Evolutionary conservation across 2,797 vertebrate species (phyloP), one percentile per base, ranked within the genome.

Genomic region (Enteromius thamalakanensis): DNA sequence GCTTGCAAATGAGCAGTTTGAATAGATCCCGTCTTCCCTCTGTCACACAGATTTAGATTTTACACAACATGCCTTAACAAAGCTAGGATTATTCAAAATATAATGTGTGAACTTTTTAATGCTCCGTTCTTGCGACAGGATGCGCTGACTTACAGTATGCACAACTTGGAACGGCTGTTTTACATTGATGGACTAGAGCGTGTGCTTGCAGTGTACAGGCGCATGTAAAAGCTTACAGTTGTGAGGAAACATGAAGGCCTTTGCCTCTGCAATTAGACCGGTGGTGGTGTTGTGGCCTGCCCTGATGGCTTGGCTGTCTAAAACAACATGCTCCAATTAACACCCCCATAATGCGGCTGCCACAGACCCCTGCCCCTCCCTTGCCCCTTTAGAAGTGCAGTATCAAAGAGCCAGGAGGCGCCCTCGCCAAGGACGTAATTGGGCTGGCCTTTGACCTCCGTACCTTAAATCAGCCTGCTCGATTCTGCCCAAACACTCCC

Each of bases 401-500:
- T 95, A 98, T 99, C 97, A 99, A 99, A 99, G 95, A 92, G 92
- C 90, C 91, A 93, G 91, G 93, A 91, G 93, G 93, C 95, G 94
- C 95, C 95, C 95, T 91, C 94, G 92, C 93, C 85, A 94, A 95
- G 96, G 94, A 96, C 94, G 95, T 99, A 99, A 99, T 99, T 99
- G 97, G 97, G 95, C 96, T 96, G 96, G 96, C 97, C 97, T 94
- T 87, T 93, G 94, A 97, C 97, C 96, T 95, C 93, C 90, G 86
- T 90, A 95, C 94, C 96, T 97, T 95, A 95, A 96, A 96, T 96
- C 94, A 95, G 92, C 92, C 93, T 92, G 94, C 92, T 95, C 93
- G 92, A 94, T 94, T 94, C 93, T 94, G 81, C 86, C 88, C 88
- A 89, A 92, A 94, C 91, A 93, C 95, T 95, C 96, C 96, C 94